These are phyloP conservation scores for Buteo buteo DNA, from an alignment of 2,113 vertebrate genomes.

Conservation along the genomic window DNA sequence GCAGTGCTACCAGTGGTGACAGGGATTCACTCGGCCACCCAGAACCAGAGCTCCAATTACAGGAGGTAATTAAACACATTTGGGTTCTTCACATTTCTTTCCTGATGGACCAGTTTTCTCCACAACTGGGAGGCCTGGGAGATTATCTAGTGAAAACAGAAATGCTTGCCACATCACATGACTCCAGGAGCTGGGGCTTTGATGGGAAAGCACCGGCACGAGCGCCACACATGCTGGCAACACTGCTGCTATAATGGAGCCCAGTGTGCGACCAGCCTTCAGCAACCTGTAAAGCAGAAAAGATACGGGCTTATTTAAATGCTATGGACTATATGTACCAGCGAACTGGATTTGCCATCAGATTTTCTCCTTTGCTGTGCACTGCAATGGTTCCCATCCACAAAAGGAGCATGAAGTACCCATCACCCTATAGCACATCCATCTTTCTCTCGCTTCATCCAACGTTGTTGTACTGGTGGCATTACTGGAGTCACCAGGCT, in stretches of 20 bases:
- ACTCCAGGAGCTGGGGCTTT: not conserved
- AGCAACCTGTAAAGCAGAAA: not conserved
- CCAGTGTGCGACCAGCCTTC: not conserved
- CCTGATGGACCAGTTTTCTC: not conserved
- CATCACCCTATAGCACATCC: too few relatives aligned
- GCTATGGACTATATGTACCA: accelerated
- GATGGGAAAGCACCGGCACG: not conserved
- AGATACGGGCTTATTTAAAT: not conserved
- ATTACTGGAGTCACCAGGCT: not conserved
- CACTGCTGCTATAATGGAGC: accelerated
- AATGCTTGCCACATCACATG: not conserved
- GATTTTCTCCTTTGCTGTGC: not conserved
- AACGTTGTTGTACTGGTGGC: not conserved
- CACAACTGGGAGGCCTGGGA: not conserved
- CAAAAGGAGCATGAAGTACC: not conserved
- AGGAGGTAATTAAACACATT: not conserved
- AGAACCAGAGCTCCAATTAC: not conserved
- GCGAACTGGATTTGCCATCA: not conserved
- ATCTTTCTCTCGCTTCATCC: accelerated
- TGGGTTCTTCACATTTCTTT: not conserved
- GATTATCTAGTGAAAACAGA: not conserved
- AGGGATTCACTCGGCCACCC: not conserved
- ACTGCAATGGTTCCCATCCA: not conserved
- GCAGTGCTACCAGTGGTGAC: not conserved
- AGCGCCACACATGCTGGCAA: not conserved